Evolutionary conservation across 2,113 vertebrate species (phyloP).

Genomic region (Thermophis baileyi): DNA sequence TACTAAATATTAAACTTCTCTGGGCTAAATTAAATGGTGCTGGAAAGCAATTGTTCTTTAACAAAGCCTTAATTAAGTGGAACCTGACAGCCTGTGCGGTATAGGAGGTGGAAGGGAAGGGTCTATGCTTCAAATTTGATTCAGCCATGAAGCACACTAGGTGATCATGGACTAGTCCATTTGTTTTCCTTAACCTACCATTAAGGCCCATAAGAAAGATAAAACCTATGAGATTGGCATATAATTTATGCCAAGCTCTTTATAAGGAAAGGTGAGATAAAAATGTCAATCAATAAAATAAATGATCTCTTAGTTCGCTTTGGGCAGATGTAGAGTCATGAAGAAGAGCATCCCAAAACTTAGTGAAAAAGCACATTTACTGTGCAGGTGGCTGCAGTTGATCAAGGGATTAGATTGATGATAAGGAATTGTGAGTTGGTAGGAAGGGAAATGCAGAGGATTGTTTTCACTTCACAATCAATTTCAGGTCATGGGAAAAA

Average conservation of each 20-base stretch:
- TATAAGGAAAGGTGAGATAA: background rate
- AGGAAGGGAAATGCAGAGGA: background rate
- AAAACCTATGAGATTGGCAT: background rate
- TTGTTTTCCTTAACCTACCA: background rate
- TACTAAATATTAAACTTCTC: background rate
- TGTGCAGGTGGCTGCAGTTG: background rate
- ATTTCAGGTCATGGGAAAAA: background rate
- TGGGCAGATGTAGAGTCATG: background rate
- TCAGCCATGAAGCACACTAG: background rate
- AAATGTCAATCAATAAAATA: background rate
- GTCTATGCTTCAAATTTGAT: background rate
- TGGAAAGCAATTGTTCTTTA: background rate
- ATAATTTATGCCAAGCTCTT: background rate
- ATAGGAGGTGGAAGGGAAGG: background rate
- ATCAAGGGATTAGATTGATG: background rate
- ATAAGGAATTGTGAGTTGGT: background rate
- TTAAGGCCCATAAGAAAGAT: background rate
- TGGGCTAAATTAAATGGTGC: background rate
- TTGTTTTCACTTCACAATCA: background rate
- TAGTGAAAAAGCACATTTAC: background rate
- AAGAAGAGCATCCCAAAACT: background rate
- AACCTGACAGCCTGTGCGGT: background rate
- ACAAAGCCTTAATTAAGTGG: background rate
- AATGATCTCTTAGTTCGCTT: background rate
- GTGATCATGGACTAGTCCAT: background rate